Conservation (phyloP, 1,140 invertebrate genomes). For the Scaptodrosophila lebanonensis region DNA sequence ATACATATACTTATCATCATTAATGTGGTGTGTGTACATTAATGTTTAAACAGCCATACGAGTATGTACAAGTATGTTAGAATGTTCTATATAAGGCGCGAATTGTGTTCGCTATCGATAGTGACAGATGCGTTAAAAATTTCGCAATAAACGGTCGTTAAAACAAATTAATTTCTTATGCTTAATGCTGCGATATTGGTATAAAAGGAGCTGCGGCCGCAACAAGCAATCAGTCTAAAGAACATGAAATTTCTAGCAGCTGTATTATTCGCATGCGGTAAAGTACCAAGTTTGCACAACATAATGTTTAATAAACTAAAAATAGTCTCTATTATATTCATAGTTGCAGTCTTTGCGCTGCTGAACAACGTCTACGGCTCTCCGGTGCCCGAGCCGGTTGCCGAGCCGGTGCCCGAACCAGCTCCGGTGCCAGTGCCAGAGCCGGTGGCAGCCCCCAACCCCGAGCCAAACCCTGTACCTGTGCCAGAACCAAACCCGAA, state of each 20-base stretch:
- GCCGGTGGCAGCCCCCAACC: constrained; percentile 7
- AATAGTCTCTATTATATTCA: constrained; percentile 32
- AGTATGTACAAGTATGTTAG: too few relatives aligned
- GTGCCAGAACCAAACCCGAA: constrained; percentile 12
- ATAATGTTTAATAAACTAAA: constrained; percentile 39
- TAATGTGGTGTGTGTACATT: too few relatives aligned
- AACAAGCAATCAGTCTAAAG: background rate
- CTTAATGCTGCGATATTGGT: constrained; percentile 2
- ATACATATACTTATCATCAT: too few relatives aligned
- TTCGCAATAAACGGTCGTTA: background rate
- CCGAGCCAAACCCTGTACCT: constrained; percentile 5
- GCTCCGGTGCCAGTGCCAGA: constrained; percentile 2
- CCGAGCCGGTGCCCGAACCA: background rate
- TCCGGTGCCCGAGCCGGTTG: background rate
- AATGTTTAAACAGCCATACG: too few relatives aligned
- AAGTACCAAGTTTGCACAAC: constrained; percentile 10
- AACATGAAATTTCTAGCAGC: constrained; percentile 46
- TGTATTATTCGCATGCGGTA: constrained; percentile 51
- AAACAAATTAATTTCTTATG: constrained; percentile 38
- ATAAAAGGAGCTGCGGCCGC: constrained; percentile 30
- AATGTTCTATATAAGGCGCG: too few relatives aligned
- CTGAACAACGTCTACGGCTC: constrained; percentile 37
- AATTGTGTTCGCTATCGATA: too few relatives aligned
- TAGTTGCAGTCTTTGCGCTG: constrained; percentile 42
- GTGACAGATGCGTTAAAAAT: too few relatives aligned